Evolutionary conservation across 64 coral and sea anemone genomes (phyloP), one percentile per base, ranked within the genome.

Genomic region (Astreopora myriophthalma): DNA sequence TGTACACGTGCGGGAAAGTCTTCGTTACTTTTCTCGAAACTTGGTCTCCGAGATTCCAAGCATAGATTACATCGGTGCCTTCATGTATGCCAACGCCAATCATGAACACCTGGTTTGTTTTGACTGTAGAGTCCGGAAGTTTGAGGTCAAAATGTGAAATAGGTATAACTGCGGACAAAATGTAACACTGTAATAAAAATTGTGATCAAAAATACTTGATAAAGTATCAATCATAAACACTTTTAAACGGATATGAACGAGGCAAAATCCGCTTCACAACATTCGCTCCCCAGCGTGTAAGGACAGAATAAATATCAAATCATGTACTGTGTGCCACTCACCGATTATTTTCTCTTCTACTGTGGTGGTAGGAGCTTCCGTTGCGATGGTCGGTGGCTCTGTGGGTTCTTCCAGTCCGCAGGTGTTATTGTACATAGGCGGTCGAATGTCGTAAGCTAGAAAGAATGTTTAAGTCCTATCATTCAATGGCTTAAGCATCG

Each of bases 21-120:
- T 30, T 39, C 5, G 8, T 8, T 34, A 4, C 63, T 26, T 27
- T 42, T 5, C 9, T 64, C 29, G 57, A 4, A 1, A 68, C 49
- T n/a, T 69, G n/a, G 31, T 86, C 26, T 16, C 80, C 90, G 27
- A 92, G 69, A 63, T 92, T 37, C 90, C 90, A 92, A 22, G 16
- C 49, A 48, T 92, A 92, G n/a, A 14, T 6, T 2, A 92, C 71
- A 3, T 57, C 49, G 22, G 70, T 75, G 12, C 90, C 90, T 22
- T 92, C 51, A 61, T 92, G 90, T 30, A 66, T 27, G 8, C 49
- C 69, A 1, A 86, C 48, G 2, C 79, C 35, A 27, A 92, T 67
- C 3, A 16, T 32, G 10, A 92, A 5, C 3, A 39, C 5, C 13
- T 85, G 23, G 0, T 52, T 16, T 8, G 80, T 86, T 20, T 39